Conservation (phyloP, 2,113 vertebrate species). For the Bambusicola thoracicus region DNA sequence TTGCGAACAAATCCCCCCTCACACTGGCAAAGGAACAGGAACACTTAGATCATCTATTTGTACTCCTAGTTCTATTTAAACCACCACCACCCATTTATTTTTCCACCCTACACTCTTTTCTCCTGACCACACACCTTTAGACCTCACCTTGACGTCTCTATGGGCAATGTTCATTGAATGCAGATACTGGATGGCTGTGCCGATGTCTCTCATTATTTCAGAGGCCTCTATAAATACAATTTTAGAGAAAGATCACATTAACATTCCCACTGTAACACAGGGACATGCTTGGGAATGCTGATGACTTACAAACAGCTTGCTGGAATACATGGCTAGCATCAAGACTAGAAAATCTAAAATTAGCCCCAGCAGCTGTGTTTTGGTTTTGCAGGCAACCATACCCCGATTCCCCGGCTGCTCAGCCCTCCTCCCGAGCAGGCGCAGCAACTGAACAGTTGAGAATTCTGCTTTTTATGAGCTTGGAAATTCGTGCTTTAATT, state of each 20-base stretch:
- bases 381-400: conserved; percentile 51
- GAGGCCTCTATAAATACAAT: conserved; percentile 86
- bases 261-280: conserved; percentile 45
- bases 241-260: conserved; percentile 73
- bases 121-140: not conserved
- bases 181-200: conserved; percentile 92
- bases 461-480: not conserved
- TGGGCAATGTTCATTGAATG: conserved; percentile 94
- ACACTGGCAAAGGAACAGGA: not conserved
- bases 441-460: not conserved
- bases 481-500: not conserved
- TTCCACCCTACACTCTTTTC: not conserved
- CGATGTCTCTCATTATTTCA: conserved; percentile 95
- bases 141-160: conserved; percentile 94
- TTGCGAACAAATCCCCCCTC: not conserved
- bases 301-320: conserved; percentile 60
- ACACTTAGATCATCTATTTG: not conserved
- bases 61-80: not conserved
- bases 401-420: not conserved
- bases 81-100: not conserved
- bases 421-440: conserved; percentile 27
- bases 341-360: conserved; percentile 63
- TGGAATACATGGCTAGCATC: conserved; percentile 24
- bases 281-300: conserved; percentile 43
- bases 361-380: conserved; percentile 65